Base-by-base conservation (phyloP, 2,797 vertebrate genomes). In the Iguana delicatissima region DNA sequence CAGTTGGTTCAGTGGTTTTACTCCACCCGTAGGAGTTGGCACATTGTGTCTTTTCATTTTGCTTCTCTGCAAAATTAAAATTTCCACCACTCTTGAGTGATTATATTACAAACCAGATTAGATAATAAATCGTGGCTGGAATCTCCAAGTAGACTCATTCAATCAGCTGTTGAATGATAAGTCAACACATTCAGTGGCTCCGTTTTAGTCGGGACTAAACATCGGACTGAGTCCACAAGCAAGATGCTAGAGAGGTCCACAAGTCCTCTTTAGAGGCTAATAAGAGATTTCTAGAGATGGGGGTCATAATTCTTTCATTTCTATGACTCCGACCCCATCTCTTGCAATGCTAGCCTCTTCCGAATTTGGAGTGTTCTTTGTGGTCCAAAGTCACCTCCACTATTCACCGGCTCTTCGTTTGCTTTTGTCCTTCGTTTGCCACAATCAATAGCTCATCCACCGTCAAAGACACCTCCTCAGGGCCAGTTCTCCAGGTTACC, bases 401-500 rank as follows among this genome's bases (percentile, higher is more conserved):
- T 26, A 13, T 46, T 29, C 73, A 32, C 9, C 14, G 50, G 67
- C 9, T 50, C n/a, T 35, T 46, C 22, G 0, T 69, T 89, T 26
- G 1, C 50, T n/a, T 20, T 80, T 59, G 52, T 72, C 84, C 77
- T 81, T 80, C 50, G 16, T 57, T 46, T 0, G 0, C 50, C 2
- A 38, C 38, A 50, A 59, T 90, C 52, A 24, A 89, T 85, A 72
- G 24, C 89, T 81, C 59, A 38, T 87, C 85, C n/a, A 20, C 57
- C 74, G 79, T 16, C 50, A 74, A 42, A 50, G 35, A 72, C 59
- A 38, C 2, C 55, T 74, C 84, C 79, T 86, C 52, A 29, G 69
- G 67, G 69, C 84, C 26, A 6, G 55, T 89, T 89, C 67, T 69
- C 29, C 24, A 42, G 67, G 89, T 81, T 87, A 86, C 79, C 85